Base-by-base conservation (phyloP, 2,797 vertebrate genomes). In the Lemur catta region DNA sequence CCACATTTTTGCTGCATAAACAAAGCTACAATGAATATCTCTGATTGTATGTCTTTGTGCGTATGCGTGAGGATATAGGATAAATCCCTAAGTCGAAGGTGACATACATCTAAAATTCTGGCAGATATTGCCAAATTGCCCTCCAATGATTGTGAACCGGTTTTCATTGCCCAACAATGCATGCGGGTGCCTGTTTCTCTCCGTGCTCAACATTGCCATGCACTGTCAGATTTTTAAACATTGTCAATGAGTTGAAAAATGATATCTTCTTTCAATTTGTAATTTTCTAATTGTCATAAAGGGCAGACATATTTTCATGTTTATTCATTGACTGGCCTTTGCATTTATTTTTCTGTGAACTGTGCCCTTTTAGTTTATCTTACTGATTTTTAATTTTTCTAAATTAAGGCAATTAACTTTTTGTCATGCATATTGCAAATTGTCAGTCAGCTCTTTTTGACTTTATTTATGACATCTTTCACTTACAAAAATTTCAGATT, bases 381-480 rank as follows among this genome's bases (percentile, higher is more conserved):
- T 52, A n/a, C n/a, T 35, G 41, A 41, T 79, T 69, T 84, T 92
- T 41, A 41, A 87, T 61, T 82, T 97, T 93, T 43, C 74, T 82
- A 89, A 85, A 74, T 81, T 63, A 79, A 81, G 35, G 28, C 69
- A 74, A 91, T 71, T 90, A 65, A 92, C 9, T 80, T 89, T 82
- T 57, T 50, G 35, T 82, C 69, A 43, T 1, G 8, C 57, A 33
- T 48, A 67, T 75, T 79, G 24, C 63, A 82, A 90, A 84, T 24
- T 57, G 38, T 69, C 88, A 92, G 86, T 35, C 84, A 20, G 76
- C 18, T 94, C 61, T 69, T 82, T 84, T 76, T 43, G 6, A 69
- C 26, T 69, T 78, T 63, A 88, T 55, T 80, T 69, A 35, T 74
- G 57, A 30, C 61, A 79, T n/a, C 38, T 84, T 92, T 80, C 69